Conservation (phyloP, 1,140 invertebrate species). For the Zaprionus ornatus region DNA sequence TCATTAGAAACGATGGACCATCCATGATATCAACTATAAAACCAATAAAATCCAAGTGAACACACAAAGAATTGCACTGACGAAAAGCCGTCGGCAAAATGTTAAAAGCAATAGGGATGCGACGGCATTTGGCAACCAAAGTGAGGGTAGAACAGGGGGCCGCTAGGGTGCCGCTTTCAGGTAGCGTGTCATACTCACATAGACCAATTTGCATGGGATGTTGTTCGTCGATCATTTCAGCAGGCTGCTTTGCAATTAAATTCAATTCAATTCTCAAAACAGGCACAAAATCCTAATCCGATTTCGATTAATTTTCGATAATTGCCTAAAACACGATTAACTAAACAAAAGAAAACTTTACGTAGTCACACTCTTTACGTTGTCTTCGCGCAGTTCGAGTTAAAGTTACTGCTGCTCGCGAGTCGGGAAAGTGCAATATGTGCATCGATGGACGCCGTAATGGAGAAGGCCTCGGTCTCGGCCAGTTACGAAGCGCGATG, state of each 20-base stretch:
- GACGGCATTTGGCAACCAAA: conserved; percentile 33
- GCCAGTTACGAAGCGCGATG: conserved; percentile 79
- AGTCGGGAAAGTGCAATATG: neutral
- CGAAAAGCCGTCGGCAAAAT: conserved; percentile 53
- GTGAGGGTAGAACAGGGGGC: neutral
- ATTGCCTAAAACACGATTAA: neutral
- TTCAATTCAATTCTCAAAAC: conserved; percentile 14
- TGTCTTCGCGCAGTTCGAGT: neutral
- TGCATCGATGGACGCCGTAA: neutral
- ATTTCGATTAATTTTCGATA: neutral
- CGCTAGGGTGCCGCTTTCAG: neutral
- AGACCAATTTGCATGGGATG: conserved; percentile 79
- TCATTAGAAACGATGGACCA: neutral
- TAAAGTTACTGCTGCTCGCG: neutral
- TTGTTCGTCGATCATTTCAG: conserved; percentile 75
- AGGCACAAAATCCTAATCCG: neutral
- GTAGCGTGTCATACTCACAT: conserved; percentile 71
- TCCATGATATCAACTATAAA: neutral
- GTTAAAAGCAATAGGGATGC: neutral
- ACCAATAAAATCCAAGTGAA: neutral
- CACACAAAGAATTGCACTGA: neutral
- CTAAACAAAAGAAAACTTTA: neutral
- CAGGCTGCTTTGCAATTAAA: neutral
- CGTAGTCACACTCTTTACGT: conserved; percentile 26
- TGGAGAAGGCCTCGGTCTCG: conserved; percentile 43